Evolutionary conservation across 2,113 vertebrate genomes (phyloP).

Genomic region (Grus americana): DNA sequence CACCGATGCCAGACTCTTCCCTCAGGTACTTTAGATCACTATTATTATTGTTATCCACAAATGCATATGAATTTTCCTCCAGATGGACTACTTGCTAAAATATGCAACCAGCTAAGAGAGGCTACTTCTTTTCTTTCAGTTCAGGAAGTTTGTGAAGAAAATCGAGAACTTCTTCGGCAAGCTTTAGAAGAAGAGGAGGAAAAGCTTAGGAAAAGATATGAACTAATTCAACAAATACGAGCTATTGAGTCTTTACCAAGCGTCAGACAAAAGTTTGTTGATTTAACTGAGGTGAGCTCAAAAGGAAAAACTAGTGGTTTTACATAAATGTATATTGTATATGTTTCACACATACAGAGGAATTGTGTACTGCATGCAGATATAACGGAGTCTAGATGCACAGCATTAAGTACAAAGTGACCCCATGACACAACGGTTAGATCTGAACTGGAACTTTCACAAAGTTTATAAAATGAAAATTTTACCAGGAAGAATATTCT

Average conservation of each 20-base stretch:
- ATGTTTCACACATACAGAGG: not conserved
- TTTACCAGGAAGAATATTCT: not conserved
- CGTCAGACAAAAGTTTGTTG: constrained; percentile 77
- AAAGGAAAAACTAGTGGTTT: not conserved
- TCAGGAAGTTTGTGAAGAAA: constrained; percentile 85
- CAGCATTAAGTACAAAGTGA: not conserved
- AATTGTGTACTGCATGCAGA: not conserved
- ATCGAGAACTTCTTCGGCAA: constrained; percentile 75
- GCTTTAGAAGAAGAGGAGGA: constrained; percentile 78
- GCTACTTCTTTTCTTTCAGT: constrained; percentile 68
- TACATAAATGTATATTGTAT: not conserved
- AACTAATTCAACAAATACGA: constrained; percentile 81
- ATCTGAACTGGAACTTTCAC: not conserved
- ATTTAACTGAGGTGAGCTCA: constrained; percentile 85
- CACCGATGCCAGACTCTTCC: constrained; percentile 37
- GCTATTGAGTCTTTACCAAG: constrained; percentile 76
- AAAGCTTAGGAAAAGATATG: constrained; percentile 75
- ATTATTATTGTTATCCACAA: constrained; percentile 16
- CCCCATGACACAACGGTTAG: not conserved
- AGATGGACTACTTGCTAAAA: constrained; percentile 39
- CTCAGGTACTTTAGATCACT: constrained; percentile 20
- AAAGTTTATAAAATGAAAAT: not conserved
- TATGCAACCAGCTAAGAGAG: not conserved
- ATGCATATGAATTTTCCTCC: not conserved
- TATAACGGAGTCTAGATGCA: not conserved